Conservation (phyloP, 64 coral and sea anemone genomes). For the Acropora tenuis region DNA sequence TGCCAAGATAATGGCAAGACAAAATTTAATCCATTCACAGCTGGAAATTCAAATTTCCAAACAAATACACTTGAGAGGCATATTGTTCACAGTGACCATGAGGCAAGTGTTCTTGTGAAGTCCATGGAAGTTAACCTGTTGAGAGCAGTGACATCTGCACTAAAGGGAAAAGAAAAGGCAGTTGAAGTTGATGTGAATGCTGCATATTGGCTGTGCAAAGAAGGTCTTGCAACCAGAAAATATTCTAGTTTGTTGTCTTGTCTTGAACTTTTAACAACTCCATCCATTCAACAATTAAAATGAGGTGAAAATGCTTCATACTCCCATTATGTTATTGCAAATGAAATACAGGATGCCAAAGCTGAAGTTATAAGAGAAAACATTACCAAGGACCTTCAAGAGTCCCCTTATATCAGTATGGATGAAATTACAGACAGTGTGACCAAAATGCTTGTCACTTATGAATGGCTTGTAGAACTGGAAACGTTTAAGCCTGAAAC, state of each 20-base stretch:
- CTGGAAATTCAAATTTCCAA: conserved; percentile 43
- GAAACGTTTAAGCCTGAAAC: conserved; percentile 27
- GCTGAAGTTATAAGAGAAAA: conserved; percentile 51
- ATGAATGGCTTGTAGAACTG: conserved; percentile 35
- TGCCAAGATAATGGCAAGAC: conserved; percentile 34
- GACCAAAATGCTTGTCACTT: conserved; percentile 53
- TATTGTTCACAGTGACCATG: conserved; percentile 42
- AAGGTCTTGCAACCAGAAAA: conserved; percentile 23
- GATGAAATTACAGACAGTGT: conserved; percentile 67
- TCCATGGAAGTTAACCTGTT: conserved; percentile 29
- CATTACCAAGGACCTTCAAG: neutral
- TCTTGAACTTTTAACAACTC: conserved; percentile 53
- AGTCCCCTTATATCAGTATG: conserved; percentile 31
- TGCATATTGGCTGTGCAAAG: conserved; percentile 43
- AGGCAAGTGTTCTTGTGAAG: conserved; percentile 27
- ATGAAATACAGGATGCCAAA: conserved; percentile 48
- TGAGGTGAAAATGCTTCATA: conserved; percentile 58
- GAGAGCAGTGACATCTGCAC: conserved; percentile 45
- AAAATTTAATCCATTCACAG: conserved; percentile 22
- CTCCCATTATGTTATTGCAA: conserved; percentile 44
- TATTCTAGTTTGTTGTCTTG: conserved; percentile 55
- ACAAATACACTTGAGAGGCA: conserved; percentile 39
- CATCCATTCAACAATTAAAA: conserved; percentile 38
- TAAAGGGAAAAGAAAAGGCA: conserved; percentile 51
- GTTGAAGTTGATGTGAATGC: conserved; percentile 50